Conservation (phyloP, 1,140 invertebrate genomes). For the Oreohelix idahoensis region DNA sequence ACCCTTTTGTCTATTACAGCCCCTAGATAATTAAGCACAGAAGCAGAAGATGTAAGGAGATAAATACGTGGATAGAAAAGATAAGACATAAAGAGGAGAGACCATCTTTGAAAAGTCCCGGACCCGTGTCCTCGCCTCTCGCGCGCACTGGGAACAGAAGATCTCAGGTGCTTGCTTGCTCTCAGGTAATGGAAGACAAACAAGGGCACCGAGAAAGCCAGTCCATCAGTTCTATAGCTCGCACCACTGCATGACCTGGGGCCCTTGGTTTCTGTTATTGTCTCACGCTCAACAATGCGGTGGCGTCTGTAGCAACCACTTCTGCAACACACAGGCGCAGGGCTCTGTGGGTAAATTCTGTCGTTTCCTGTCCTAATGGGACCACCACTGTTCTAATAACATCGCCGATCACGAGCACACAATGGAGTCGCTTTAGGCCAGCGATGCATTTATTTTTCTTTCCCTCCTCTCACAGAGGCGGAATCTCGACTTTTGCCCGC, state of each 20-base stretch:
- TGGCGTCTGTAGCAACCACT: background rate
- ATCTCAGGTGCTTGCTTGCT: background rate
- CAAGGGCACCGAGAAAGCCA: background rate
- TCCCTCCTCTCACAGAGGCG: background rate
- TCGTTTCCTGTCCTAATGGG: slow-evolving; percentile 15
- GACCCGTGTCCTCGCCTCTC: background rate
- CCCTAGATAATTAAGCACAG: no score
- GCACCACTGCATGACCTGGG: background rate
- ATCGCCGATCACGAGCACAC: background rate
- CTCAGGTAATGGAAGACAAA: slow-evolving; percentile 14
- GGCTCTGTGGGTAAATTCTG: background rate
- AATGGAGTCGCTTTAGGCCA: background rate
- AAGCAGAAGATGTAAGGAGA: no score
- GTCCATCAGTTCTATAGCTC: background rate
- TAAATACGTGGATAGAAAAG: no score
- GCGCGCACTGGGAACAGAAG: background rate
- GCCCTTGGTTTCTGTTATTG: background rate
- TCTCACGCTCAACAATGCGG: background rate
- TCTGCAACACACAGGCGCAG: background rate
- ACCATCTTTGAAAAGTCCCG: no score
- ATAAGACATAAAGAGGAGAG: no score
- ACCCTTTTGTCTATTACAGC: no score
- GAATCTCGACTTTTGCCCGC: no score
- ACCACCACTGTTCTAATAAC: background rate
- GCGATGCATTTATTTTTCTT: background rate